Conservation (phyloP, 2,113 vertebrate species). For the Tyto alba region DNA sequence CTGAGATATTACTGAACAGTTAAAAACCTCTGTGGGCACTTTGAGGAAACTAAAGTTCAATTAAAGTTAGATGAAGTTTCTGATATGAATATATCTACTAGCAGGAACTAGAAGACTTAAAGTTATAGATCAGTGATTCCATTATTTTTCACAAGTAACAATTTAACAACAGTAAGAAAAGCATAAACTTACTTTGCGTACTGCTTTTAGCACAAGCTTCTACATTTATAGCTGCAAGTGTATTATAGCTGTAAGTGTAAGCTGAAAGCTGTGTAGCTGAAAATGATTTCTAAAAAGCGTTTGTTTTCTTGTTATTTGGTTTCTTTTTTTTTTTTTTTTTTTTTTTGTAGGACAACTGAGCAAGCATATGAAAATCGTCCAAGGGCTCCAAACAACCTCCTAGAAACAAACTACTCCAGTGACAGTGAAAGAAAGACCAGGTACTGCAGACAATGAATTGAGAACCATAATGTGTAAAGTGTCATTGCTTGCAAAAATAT, state of each 20-base stretch:
- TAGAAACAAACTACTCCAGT: not conserved
- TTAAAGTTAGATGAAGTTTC: not conserved
- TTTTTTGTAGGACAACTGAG: slow-evolving; percentile 42
- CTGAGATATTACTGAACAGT: not conserved
- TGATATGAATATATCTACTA: not conserved
- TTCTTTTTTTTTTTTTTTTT: not conserved
- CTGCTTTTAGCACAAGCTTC: not conserved
- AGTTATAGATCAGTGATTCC: not conserved
- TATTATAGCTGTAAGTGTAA: not conserved
- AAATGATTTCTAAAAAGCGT: not conserved
- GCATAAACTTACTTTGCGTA: not conserved
- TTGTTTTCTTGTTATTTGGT: not conserved
- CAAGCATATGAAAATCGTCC: not conserved
- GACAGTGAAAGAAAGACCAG: slow-evolving; percentile 37
- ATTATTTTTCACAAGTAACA: not conserved
- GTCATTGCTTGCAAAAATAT: not conserved
- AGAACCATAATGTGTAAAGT: not conserved
- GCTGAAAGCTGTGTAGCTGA: not conserved
- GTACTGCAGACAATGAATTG: not conserved
- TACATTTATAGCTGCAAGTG: not conserved
- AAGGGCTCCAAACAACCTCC: not conserved
- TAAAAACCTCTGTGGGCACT: not conserved
- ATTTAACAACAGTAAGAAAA: not conserved
- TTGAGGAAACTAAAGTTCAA: not conserved
- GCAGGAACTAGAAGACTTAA: not conserved